Percentiles rank a stretch among this genome's conserved stretches.
Conservation (phyloP, 2,113 vertebrate genomes). For the Ellobius talpinus region DNA sequence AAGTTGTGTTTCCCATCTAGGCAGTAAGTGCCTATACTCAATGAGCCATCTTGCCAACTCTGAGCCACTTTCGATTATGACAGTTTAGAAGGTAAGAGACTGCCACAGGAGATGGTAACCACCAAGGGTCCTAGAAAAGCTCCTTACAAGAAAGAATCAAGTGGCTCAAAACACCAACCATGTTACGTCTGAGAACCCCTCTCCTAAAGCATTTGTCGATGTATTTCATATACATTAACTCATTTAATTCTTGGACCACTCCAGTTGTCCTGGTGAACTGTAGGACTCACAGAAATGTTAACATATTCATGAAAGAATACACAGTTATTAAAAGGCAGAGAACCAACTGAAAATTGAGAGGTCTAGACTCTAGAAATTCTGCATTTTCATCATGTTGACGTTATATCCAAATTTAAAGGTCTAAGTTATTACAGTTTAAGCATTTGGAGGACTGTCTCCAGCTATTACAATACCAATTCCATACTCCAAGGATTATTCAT, state of each 20-base stretch:
- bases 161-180: background rate
- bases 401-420: background rate
- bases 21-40: background rate
- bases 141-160: background rate
- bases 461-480: background rate
- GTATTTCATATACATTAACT: background rate
- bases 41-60: background rate
- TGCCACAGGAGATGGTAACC: background rate
- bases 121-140: background rate
- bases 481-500: background rate
- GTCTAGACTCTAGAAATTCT: background rate
- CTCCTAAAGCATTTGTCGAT: background rate
- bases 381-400: background rate
- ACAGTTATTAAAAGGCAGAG: background rate
- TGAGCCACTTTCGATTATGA: background rate
- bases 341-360: background rate
- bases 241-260: background rate
- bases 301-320: background rate
- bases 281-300: background rate
- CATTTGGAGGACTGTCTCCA: background rate
- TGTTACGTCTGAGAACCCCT: background rate
- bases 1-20: too few species aligned
- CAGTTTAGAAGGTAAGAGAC: background rate
- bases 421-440: background rate
- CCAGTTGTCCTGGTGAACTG: background rate